Base-by-base conservation (phyloP, 2,797 vertebrate genomes). In the Danio albolineatus region DNA sequence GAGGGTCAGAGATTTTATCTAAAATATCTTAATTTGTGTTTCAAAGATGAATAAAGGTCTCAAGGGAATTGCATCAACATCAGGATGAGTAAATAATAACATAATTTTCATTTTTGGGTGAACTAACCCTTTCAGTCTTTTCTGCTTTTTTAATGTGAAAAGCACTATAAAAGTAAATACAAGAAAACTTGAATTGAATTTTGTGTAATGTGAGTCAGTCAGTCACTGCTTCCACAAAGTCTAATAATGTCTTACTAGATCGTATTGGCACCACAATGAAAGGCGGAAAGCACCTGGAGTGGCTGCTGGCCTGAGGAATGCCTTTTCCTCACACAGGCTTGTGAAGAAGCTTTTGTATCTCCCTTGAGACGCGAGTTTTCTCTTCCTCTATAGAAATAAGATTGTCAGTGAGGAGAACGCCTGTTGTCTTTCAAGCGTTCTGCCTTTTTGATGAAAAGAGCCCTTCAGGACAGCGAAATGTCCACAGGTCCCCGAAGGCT, bases 391-490 rank as follows among this genome's bases (percentile, higher is more conserved):
- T 49, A 78, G 48, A 76, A 82, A 69, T 53, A 71, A 78, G 79
- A 78, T 69, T 72, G 56, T 71, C 73, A 66, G 48, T 39, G 49
- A 78, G 38, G 36, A 83, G 71, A 76, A 79, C 61, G 59, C 71
- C 80, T 79, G 66, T 78, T 74, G 80, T 51, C 48, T 80, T 65
- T 85, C 62, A 80, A 85, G 64, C 62, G 66, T 70, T 84, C 78
- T 80, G 51, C 81, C 85, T 86, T 85, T 82, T 78, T 60, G 53
- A 78, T 90, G 80, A 85, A 87, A 85, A 79, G 77, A 84, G 79
- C 82, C 79, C 78, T 85, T 88, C 75, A 90, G 86, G 70, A 53
- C 80, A 81, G 76, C n/a, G 17, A 82, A 87, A 88, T 87, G 84
- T 78, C 81, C 76, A 71, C 80, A 17, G 65, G 60, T 86, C 86